These are phyloP conservation scores for Takifugu flavidus DNA, from an alignment of 2,113 vertebrate genomes.

Conservation along the genomic window DNA sequence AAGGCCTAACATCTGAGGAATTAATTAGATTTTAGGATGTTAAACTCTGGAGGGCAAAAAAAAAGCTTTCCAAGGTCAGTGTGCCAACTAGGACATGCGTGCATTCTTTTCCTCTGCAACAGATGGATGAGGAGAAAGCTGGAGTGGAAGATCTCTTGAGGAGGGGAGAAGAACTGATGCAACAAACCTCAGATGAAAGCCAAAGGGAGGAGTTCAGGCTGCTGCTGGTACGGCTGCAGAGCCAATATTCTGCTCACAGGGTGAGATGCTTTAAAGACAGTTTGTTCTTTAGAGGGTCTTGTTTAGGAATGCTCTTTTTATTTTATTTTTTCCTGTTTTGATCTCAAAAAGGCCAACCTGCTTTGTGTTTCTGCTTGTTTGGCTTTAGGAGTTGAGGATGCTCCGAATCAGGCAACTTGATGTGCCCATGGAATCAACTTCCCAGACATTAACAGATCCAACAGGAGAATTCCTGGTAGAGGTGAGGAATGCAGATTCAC, in stretches of 20 bases:
- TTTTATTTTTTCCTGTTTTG: not conserved
- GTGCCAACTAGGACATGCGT: constrained; percentile 12
- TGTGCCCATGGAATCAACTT: constrained; percentile 51
- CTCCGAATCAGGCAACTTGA: constrained; percentile 59
- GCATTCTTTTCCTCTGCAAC: constrained; percentile 15
- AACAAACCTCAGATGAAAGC: constrained; percentile 79
- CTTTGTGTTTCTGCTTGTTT: constrained; percentile 6
- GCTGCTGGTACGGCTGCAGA: constrained; percentile 83
- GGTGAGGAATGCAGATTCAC: constrained; percentile 27
- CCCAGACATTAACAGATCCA: constrained; percentile 70
- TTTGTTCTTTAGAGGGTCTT: not conserved
- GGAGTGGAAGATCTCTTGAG: constrained; percentile 84
- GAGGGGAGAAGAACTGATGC: constrained; percentile 84
- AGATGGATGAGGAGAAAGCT: constrained; percentile 89
- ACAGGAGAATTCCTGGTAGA: constrained; percentile 32
- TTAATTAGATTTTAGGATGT: constrained; percentile 55
- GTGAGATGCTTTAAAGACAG: constrained; percentile 37
- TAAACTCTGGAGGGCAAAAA: constrained; percentile 17
- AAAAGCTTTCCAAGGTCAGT: constrained; percentile 47
- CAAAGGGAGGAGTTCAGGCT: constrained; percentile 81
- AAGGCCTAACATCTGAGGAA: constrained; percentile 40
- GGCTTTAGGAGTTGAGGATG: constrained; percentile 71
- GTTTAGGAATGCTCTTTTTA: not conserved
- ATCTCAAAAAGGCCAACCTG: not conserved
- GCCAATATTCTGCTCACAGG: constrained; percentile 80